Conservation (phyloP, 2,113 vertebrate genomes). For the Charina bottae region DNA sequence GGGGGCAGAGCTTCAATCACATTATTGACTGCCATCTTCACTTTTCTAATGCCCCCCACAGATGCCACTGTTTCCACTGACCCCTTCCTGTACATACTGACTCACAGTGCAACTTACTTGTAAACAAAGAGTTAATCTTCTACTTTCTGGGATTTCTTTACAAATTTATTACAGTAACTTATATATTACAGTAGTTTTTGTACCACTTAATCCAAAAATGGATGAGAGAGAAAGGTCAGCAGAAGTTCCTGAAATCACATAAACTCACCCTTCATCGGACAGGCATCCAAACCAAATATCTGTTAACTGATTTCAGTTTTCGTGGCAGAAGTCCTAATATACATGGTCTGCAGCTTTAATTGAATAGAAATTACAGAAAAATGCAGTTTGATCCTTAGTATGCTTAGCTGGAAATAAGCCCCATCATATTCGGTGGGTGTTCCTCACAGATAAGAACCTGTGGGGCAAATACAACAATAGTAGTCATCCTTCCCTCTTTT, state of each 20-base stretch:
- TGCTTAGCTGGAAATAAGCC: neutral
- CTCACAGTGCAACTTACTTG: neutral
- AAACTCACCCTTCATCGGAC: neutral
- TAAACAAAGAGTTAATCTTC: neutral
- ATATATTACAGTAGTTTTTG: neutral
- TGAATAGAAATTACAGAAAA: neutral
- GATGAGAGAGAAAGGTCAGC: neutral
- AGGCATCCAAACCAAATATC: neutral
- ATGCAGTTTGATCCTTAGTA: neutral
- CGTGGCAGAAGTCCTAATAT: neutral
- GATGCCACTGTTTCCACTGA: neutral
- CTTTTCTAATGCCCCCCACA: neutral
- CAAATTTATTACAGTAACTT: neutral
- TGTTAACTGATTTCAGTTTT: neutral
- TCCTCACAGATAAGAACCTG: neutral
- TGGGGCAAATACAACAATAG: neutral
- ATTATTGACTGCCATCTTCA: neutral
- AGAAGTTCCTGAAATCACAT: neutral
- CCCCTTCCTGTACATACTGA: neutral
- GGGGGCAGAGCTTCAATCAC: neutral
- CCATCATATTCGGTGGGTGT: neutral
- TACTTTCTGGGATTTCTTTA: neutral
- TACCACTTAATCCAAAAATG: neutral
- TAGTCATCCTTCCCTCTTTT: neutral
- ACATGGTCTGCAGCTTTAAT: neutral